A percentile compares a stretch with the other conserved stretches of the same genome.
phyloP scores from a whole-genome alignment of 2,888 invertebrate species.

The Ichneumoninae sp. region DNA sequence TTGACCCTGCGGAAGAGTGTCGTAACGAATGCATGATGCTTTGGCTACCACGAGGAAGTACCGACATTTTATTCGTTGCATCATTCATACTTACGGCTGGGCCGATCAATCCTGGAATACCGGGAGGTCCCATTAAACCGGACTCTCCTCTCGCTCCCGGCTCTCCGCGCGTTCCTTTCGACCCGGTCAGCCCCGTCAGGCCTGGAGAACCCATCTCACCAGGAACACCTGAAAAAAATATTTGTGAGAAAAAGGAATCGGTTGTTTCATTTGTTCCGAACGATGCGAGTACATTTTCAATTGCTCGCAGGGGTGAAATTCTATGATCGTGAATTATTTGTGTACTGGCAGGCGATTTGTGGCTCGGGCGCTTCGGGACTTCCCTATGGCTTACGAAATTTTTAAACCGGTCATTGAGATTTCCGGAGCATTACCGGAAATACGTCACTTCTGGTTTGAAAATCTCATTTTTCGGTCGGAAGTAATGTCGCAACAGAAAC shows the following conservation, averaged over 20 bases:
- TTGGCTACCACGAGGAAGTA: background rate
- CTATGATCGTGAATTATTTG: background rate
- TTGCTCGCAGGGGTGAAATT: background rate
- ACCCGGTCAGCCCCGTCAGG: slow-evolving; percentile 87
- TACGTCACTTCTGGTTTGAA: too few relatives aligned
- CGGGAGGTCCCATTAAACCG: slow-evolving; percentile 91
- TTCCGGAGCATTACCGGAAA: too few relatives aligned
- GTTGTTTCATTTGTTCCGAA: slow-evolving; percentile 13
- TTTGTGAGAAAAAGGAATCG: background rate
- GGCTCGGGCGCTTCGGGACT: background rate
- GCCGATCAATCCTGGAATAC: slow-evolving; percentile 91
- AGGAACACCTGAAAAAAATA: slow-evolving; percentile 85
- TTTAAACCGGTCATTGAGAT: too few relatives aligned
- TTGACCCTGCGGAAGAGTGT: slow-evolving; percentile 86
- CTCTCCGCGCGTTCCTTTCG: slow-evolving; percentile 91
- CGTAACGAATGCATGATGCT: background rate
- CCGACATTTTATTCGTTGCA: background rate
- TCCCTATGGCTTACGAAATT: too few relatives aligned
- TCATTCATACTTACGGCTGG: slow-evolving; percentile 85
- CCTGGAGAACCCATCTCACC: slow-evolving; percentile 89
- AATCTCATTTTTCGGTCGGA: too few relatives aligned
- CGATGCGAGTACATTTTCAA: background rate
- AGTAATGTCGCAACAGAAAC: too few relatives aligned
- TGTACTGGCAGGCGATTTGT: too few relatives aligned
- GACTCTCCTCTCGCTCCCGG: slow-evolving; percentile 91